A percentile compares a stretch with the other conserved stretches of the same genome.
Evolutionary conservation across 2,797 vertebrate genomes (phyloP).

Genomic region (Tenualosa ilisha): DNA sequence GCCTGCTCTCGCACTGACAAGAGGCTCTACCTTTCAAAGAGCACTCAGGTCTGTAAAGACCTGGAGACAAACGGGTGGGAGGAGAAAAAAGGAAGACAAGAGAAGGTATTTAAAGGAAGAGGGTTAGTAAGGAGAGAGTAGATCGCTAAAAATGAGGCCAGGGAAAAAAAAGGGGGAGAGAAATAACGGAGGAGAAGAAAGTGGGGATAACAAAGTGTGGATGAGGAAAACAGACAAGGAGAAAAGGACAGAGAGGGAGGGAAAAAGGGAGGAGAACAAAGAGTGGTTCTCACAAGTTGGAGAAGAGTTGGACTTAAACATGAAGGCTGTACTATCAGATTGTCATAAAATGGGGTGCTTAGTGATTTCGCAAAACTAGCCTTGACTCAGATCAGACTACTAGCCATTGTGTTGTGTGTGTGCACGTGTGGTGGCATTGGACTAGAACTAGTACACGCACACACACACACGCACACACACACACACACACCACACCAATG

Average conservation of each 20-base stretch:
- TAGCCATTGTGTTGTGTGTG: not conserved
- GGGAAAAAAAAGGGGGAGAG: slow-evolving; percentile 42
- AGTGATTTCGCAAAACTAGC: not conserved
- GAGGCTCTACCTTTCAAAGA: slow-evolving; percentile 44
- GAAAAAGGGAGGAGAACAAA: slow-evolving; percentile 35
- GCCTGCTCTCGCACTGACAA: slow-evolving; percentile 48
- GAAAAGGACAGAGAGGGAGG: slow-evolving; percentile 29
- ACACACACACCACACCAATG: not conserved
- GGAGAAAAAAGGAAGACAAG: slow-evolving; percentile 40
- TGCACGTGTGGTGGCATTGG: too few relatives aligned
- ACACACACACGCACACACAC: slow-evolving; percentile 7
- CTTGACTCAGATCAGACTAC: not conserved
- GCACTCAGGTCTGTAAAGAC: slow-evolving; percentile 40
- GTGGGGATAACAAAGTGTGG: slow-evolving; percentile 24
- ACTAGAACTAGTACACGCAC: not conserved
- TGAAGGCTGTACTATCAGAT: not conserved
- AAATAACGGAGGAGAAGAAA: not conserved
- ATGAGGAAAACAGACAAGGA: slow-evolving; percentile 30
- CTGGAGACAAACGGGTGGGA: not conserved
- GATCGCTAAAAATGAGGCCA: slow-evolving; percentile 36
- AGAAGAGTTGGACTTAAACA: slow-evolving; percentile 51
- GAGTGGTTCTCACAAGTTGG: slow-evolving; percentile 58
- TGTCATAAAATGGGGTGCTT: not conserved
- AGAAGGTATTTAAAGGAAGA: slow-evolving; percentile 52
- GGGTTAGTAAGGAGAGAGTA: slow-evolving; percentile 42